These are phyloP conservation scores for Phrynosoma blainvillii DNA, from an alignment of 2,113 vertebrate genomes.

Conservation along the genomic window DNA sequence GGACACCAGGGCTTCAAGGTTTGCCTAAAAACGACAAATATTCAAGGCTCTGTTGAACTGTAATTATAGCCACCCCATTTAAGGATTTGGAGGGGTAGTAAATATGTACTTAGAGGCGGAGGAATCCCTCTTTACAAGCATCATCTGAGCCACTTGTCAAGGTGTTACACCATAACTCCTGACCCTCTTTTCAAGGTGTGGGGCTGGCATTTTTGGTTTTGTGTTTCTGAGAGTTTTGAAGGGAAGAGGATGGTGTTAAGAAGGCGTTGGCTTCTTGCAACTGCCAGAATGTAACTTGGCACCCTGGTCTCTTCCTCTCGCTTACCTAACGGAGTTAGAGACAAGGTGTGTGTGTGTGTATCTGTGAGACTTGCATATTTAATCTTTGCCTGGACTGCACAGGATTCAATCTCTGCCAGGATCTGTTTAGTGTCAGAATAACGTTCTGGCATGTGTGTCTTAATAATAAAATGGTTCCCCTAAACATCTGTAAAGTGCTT, in stretches of 20 bases:
- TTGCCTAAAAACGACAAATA: no score
- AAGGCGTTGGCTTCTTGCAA: background rate
- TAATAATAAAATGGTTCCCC: background rate
- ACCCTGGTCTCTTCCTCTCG: background rate
- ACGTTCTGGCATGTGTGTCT: background rate
- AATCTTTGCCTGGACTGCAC: no score
- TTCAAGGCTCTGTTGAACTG: background rate
- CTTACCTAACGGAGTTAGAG: background rate
- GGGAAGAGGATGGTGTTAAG: background rate
- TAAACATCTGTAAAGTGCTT: background rate
- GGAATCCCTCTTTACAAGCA: no score
- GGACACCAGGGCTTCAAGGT: no score
- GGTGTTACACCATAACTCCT: no score
- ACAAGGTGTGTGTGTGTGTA: background rate
- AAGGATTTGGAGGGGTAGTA: background rate
- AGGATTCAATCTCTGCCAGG: background rate
- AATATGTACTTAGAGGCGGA: no score
- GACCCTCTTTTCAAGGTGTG: background rate
- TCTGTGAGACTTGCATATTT: background rate
- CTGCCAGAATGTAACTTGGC: background rate
- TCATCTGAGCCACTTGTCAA: no score
- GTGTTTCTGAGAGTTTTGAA: background rate
- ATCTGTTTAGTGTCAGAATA: background rate
- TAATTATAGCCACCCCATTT: background rate
- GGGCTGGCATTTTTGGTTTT: background rate